Evolutionary conservation across 1,140 invertebrate genomes (phyloP).

Genomic region (Lucilia cuprina): DNA sequence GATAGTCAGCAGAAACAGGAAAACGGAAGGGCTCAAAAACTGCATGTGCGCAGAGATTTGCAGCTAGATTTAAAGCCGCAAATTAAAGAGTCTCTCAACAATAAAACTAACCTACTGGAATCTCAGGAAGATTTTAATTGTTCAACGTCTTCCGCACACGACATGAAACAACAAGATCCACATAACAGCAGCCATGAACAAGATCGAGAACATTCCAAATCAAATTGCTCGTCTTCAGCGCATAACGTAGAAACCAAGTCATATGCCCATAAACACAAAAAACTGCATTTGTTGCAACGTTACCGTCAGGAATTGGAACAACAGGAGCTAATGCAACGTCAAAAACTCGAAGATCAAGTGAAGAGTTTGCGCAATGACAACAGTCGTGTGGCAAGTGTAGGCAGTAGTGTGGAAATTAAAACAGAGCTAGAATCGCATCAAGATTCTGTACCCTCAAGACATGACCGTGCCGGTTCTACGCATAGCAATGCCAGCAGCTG

Average conservation of each 20-base stretch:
- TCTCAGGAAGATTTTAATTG: neutral
- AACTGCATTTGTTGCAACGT: slow-evolving; percentile 53
- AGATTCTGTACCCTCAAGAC: slow-evolving; percentile 22
- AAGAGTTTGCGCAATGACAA: slow-evolving; percentile 24
- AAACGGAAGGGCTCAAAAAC: neutral
- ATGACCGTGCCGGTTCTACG: slow-evolving; percentile 48
- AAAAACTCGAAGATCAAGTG: slow-evolving; percentile 1
- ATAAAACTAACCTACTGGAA: neutral
- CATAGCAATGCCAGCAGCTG: slow-evolving; percentile 46
- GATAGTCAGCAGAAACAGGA: neutral
- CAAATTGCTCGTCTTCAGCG: neutral
- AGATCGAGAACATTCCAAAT: slow-evolving; percentile 30
- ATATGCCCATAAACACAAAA: slow-evolving; percentile 54
- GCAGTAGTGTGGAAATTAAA: neutral
- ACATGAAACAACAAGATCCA: neutral
- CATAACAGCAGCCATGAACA: neutral
- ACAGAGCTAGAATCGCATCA: neutral
- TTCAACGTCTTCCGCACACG: neutral
- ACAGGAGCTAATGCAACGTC: slow-evolving; percentile 36
- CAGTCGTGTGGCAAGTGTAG: neutral
- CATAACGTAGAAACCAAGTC: neutral
- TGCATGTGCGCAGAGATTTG: neutral
- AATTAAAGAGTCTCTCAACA: neutral
- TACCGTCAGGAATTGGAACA: slow-evolving; percentile 58
- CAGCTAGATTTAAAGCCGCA: neutral